Percentiles rank a stretch among this genome's conserved stretches.
phyloP scores from a whole-genome alignment of 2,797 vertebrate genomes.

The Thunnus albacares region DNA sequence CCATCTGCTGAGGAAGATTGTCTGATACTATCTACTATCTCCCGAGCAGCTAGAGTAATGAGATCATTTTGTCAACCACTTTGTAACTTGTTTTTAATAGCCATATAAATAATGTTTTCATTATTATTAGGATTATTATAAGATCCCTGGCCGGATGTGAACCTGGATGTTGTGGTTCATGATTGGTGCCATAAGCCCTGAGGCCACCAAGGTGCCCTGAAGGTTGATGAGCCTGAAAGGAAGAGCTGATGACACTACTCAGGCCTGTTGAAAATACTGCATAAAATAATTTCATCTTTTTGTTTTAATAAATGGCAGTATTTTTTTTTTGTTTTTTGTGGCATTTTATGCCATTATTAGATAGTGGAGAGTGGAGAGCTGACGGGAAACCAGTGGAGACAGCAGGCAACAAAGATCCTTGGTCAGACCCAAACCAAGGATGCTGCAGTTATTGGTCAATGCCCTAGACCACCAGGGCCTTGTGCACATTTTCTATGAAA shows the following conservation, averaged over 20 bases:
- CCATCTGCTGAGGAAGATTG: too few relatives aligned
- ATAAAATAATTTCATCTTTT: not conserved
- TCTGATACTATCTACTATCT: not conserved
- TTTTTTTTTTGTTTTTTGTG: too few relatives aligned
- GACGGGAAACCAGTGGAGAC: too few relatives aligned
- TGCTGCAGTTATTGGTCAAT: not conserved
- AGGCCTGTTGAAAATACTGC: not conserved
- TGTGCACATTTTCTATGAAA: not conserved
- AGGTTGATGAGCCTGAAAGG: too few relatives aligned
- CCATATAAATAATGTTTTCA: not conserved
- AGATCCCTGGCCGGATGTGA: not conserved
- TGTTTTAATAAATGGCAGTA: not conserved
- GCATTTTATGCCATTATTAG: too few relatives aligned
- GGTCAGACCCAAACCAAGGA: not conserved
- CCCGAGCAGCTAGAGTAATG: not conserved
- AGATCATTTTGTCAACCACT: not conserved
- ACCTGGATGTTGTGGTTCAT: not conserved
- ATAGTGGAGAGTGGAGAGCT: too few relatives aligned
- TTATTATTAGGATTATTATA: too few relatives aligned
- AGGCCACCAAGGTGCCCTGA: too few relatives aligned
- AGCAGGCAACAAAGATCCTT: too few relatives aligned
- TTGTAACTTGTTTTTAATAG: not conserved
- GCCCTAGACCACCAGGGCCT: not conserved
- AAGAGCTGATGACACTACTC: too few relatives aligned
- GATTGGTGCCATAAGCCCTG: not conserved